Percentiles rank a stretch among this genome's conserved stretches.
phyloP scores from a whole-genome alignment of 92 coral and sea anemone genomes.

The Zoanthus sansibaricus region DNA sequence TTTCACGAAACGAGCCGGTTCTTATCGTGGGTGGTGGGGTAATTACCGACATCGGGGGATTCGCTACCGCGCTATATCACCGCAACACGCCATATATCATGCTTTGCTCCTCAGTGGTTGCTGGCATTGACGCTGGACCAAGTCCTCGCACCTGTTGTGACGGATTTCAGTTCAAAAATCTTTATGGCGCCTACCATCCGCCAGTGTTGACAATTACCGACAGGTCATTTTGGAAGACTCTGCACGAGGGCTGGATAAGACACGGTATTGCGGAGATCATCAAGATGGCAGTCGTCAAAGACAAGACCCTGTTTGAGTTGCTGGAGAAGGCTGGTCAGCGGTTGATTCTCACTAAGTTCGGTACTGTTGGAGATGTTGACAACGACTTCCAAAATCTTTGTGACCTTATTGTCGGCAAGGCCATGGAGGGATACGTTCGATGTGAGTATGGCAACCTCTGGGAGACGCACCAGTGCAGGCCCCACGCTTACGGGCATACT shows the following conservation, averaged over 20 bases:
- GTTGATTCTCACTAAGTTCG: conserved; percentile 73
- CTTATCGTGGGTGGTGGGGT: conserved; percentile 74
- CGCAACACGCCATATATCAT: conserved; percentile 79
- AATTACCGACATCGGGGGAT: conserved; percentile 67
- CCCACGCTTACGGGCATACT: conserved; percentile 78
- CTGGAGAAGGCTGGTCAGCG: conserved; percentile 52
- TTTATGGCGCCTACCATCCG: conserved; percentile 80
- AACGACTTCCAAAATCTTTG: conserved; percentile 57
- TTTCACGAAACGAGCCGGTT: conserved; percentile 70
- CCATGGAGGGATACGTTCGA: conserved; percentile 69
- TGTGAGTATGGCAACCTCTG: conserved; percentile 74
- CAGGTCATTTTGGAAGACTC: conserved; percentile 65
- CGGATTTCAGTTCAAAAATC: conserved; percentile 77
- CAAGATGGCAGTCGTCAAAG: conserved; percentile 79
- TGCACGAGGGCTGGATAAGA: conserved; percentile 69
- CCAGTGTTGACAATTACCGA: conserved; percentile 74
- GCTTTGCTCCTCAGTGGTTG: conserved; percentile 74
- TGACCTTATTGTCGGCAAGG: conserved; percentile 73
- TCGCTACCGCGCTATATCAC: conserved; percentile 74
- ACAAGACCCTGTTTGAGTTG: conserved; percentile 58
- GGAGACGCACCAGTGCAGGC: conserved; percentile 82
- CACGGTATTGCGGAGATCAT: conserved; percentile 79
- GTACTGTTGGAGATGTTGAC: conserved; percentile 67
- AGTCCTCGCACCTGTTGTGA: conserved; percentile 80
- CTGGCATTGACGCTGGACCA: conserved; percentile 81